Base-by-base conservation (phyloP, 2,113 vertebrate species). In the Salvator merianae region DNA sequence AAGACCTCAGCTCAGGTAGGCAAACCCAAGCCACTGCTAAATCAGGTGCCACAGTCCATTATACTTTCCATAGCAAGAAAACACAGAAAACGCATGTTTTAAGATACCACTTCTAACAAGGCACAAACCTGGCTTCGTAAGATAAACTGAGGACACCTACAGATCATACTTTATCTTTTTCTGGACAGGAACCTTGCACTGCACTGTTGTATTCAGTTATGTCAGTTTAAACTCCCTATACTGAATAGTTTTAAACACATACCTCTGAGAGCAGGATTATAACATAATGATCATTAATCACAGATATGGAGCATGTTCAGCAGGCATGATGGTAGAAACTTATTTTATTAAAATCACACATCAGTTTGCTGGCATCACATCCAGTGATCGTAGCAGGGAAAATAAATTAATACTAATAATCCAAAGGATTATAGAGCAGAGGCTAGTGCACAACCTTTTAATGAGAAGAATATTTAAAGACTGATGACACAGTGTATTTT, bases 401-500 rank as follows among this genome's bases (percentile, higher is more conserved):
- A 91, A 93, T 68, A 87, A 94, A 91, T 89, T 93, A 90, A 93
- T 84, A 87, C 79, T 93, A 93, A 93, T 81, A 90, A 92, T 81
- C 73, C 78, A 79, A 53, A 89, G 87, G 92, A 87, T 84, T 86
- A 86, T 22, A 69, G 85, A 89, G 93, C 87, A 89, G 87, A 92
- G 87, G 90, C 89, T 40, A 91, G 90, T 87, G 90, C 91, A 88
- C 81, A 92, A 90, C 91, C 93, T 93, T 93, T 94, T 94, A 95
- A 94, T 91, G 92, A 92, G 90, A 0, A 0, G 93, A 91, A 93
- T 92, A 95, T 94, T 95, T 95, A 94, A 96, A 94, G 95, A 93
- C 91, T 94, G 95, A 95, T 95, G 93, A 94, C 94, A 94, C 83
- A 88, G 90, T 93, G 68, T 90, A 94, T 95, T 96, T 95, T 93